Conservation (phyloP, 2,888 invertebrate species). For the Drosophila mulleri region DNA sequence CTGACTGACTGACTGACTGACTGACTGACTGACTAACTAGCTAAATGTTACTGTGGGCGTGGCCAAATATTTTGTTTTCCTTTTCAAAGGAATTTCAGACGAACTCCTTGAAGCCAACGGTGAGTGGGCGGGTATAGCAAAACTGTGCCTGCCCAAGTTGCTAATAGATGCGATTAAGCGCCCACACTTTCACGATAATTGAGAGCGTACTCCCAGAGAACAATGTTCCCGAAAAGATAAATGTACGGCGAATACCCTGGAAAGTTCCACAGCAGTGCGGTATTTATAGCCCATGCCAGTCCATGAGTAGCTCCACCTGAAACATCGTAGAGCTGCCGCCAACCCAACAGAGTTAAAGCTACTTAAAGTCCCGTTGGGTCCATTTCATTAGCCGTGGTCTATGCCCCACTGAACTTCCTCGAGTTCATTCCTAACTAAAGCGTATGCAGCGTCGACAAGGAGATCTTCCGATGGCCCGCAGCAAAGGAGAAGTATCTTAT, state of each 20-base stretch:
- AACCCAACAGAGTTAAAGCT: background rate
- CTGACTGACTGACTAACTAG: slow-evolving; percentile 6
- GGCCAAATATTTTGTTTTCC: slow-evolving; percentile 46
- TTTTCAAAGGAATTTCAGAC: slow-evolving; percentile 38
- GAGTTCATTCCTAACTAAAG: background rate
- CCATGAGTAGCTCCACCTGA: background rate
- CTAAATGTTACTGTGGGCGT: slow-evolving; percentile 34
- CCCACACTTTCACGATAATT: slow-evolving; percentile 51
- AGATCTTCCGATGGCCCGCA: background rate
- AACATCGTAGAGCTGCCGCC: background rate
- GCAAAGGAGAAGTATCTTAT: background rate
- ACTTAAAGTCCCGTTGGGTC: background rate
- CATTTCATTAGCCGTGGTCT: background rate
- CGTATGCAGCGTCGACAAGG: slow-evolving; percentile 9
- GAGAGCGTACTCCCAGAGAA: slow-evolving; percentile 26
- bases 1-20: background rate
- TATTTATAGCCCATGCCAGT: background rate
- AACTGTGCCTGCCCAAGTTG: slow-evolving; percentile 47
- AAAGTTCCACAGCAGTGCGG: background rate
- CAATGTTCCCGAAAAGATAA: background rate
- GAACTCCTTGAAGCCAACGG: slow-evolving; percentile 10
- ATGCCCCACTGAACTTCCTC: too few species aligned
- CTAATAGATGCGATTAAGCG: slow-evolving; percentile 81
- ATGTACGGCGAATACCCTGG: slow-evolving; percentile 10
- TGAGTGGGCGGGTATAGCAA: slow-evolving; percentile 41